phyloP scores from a whole-genome alignment of 2,888 invertebrate genomes.

The Parthenolecanium corni region DNA sequence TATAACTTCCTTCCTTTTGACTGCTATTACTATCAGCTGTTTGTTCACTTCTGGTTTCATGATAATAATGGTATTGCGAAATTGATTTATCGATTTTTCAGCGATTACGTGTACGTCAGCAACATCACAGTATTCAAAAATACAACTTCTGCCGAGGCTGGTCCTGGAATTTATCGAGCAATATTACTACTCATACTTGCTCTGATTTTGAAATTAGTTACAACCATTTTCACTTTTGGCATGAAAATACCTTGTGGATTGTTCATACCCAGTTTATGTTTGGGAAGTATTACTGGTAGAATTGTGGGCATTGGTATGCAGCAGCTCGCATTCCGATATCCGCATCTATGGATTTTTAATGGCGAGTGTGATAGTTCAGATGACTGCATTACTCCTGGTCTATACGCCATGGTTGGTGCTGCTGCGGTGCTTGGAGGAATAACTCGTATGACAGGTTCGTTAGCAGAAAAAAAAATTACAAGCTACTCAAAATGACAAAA shows the following conservation, averaged over 20 bases:
- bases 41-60: too few relatives aligned
- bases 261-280: slow-evolving; percentile 90
- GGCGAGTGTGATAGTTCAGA: slow-evolving; percentile 83
- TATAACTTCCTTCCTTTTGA: too few relatives aligned
- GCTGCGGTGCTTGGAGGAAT: slow-evolving; percentile 96
- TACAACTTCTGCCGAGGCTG: slow-evolving; percentile 47
- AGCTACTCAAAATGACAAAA: too few relatives aligned
- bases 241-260: slow-evolving; percentile 96
- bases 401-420: slow-evolving; percentile 99
- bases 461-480: too few relatives aligned
- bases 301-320: slow-evolving; percentile 90
- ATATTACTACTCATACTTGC: slow-evolving; percentile 82
- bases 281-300: slow-evolving; percentile 91
- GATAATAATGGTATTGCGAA: too few relatives aligned
- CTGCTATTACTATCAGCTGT: too few relatives aligned
- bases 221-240: slow-evolving; percentile 97
- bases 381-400: slow-evolving; percentile 91
- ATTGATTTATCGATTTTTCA: too few relatives aligned
- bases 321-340: slow-evolving; percentile 76
- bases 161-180: slow-evolving; percentile 72
- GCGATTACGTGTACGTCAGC: slow-evolving; percentile 24
- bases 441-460: slow-evolving; percentile 75
- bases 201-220: slow-evolving; percentile 73
- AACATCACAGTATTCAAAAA: slow-evolving; percentile 6
- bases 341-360: slow-evolving; percentile 76